Evolutionary conservation across 2,113 vertebrate species (phyloP), one percentile per base, ranked within the genome.

Genomic region (Suricata suricatta): DNA sequence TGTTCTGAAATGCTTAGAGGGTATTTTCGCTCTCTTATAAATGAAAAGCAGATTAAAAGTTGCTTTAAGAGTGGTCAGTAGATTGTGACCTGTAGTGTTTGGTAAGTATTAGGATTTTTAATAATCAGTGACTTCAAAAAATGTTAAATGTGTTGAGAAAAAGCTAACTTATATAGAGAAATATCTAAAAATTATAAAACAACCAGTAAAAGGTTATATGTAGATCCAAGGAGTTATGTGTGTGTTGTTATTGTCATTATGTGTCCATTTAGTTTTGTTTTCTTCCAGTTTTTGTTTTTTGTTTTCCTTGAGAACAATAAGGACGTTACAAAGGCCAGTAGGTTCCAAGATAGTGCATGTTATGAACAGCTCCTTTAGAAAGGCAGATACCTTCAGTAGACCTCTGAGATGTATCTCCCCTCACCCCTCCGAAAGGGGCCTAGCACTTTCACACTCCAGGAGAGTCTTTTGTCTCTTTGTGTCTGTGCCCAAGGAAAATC

Each of bases 401-500:
- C 72, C 31, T 41, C 38, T 50, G 21, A 88, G 68, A 10, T 69
- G 2, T 29, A 29, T 12, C 31, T 54, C 5, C 27, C 69, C 14
- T 54, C 15, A 11, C 9, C 33, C 27, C 25, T 14, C 7, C 1
- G 4, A 89, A 77, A 72, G 68, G 11, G 31, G 21, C 3, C 3
- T 54, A 74, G 33, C 41, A 41, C 50, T 68, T 82, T n/a, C 21
- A 54, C 14, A 13, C 2, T 38, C 76, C 21, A 14, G 31, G 63
- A 27, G 23, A 92, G 27, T 74, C 57, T 91, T 41, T 84, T 69
- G 68, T 74, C 35, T 86, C 84, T 86, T 84, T 93, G 52, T 44
- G 54, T 90, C 72, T 97, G 93, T 96, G 63, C 72, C 41, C 63
- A 87, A n/a, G 38, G 47, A 94, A 93, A 91, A 83, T 91, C 90